Evolutionary conservation across 2,888 invertebrate species (phyloP).

Genomic region (Chymomyza fuscimana): DNA sequence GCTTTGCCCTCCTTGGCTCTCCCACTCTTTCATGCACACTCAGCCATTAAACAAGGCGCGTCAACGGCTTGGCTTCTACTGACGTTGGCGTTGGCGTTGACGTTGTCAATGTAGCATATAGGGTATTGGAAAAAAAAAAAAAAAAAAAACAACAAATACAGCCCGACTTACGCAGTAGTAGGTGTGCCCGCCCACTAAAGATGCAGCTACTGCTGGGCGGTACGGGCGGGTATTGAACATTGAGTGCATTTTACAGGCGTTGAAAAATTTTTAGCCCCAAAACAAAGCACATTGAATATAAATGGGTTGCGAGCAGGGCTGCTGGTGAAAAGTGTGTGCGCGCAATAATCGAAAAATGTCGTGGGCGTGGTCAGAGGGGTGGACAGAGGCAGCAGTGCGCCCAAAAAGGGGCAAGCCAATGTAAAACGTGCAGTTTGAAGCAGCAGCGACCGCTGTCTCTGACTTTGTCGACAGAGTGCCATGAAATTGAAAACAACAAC

Average conservation of each 20-base stretch:
- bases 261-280: conserved; percentile 61
- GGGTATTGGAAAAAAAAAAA: conserved; percentile 1
- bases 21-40: not conserved
- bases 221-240: not conserved
- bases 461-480: conserved; percentile 23
- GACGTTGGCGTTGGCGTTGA: conserved; percentile 29
- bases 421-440: no score
- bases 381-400: no score
- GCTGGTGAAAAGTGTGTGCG: conserved; percentile 54
- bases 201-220: conserved; percentile 11
- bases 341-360: conserved; percentile 71
- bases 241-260: conserved; percentile 59
- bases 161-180: conserved; percentile 3
- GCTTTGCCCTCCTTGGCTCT: not conserved
- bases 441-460: not conserved
- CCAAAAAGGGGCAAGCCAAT: not conserved
- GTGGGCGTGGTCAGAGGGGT: conserved; percentile 22
- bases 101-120: conserved; percentile 54
- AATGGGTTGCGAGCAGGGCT: conserved; percentile 16
- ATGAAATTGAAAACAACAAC: conserved; percentile 67
- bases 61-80: conserved; percentile 2
- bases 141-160: not conserved
- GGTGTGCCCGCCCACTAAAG: not conserved
- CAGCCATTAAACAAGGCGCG: conserved; percentile 30
- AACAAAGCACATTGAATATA: conserved; percentile 15